Evolutionary conservation across 2,888 invertebrate species (phyloP).

Genomic region (Aquatica leii): DNA sequence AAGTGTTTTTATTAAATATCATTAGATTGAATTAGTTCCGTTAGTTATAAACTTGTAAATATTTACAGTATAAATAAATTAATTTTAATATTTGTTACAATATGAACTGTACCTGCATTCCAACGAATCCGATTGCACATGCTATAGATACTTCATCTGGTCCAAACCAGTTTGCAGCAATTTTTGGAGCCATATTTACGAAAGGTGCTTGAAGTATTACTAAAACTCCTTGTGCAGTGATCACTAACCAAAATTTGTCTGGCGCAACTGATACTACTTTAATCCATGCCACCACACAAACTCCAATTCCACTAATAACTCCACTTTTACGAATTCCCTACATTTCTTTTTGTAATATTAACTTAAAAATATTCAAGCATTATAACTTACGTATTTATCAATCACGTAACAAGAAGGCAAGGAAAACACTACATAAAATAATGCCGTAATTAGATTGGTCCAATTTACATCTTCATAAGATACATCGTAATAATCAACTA

Average conservation of each 20-base stretch:
- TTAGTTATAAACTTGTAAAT: too few relatives aligned
- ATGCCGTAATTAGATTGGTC: conserved; percentile 98
- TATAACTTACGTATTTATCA: too few relatives aligned
- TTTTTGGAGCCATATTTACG: conserved; percentile 85
- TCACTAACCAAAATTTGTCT: conserved; percentile 84
- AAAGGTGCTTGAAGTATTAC: conserved; percentile 91
- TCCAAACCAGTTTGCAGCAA: conserved; percentile 98
- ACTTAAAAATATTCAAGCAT: too few relatives aligned
- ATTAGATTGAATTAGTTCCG: too few relatives aligned
- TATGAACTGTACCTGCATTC: conserved; percentile 99
- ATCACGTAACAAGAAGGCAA: too few relatives aligned
- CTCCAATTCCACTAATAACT: conserved; percentile 82
- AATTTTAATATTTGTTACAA: too few relatives aligned
- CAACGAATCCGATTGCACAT: conserved; percentile 97
- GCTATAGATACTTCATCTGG: too few relatives aligned
- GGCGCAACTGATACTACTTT: conserved; percentile 86
- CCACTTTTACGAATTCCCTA: conserved; percentile 85
- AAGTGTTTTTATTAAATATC: too few relatives aligned
- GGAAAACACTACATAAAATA: conserved; percentile 95
- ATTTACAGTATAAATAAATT: too few relatives aligned
- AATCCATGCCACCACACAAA: conserved; percentile 86
- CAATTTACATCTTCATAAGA: too few relatives aligned
- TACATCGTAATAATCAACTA: too few relatives aligned
- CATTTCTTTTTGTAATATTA: too few relatives aligned
- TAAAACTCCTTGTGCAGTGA: conserved; percentile 86